Evolutionary conservation across 2,797 vertebrate species (phyloP).

Genomic region (Eulemur albifrons): DNA sequence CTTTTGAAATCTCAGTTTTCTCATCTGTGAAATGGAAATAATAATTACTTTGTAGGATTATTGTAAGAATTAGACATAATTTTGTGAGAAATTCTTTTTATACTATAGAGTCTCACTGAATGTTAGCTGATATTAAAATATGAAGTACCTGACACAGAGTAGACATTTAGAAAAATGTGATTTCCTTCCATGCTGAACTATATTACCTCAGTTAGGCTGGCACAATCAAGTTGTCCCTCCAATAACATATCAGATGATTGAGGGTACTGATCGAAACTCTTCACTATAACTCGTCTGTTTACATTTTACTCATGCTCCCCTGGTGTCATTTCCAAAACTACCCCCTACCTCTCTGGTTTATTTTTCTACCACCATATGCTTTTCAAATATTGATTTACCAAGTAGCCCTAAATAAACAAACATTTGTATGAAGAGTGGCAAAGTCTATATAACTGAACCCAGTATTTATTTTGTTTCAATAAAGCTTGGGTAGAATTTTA

Average conservation of each 20-base stretch:
- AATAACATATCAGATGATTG: not conserved
- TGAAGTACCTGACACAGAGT: not conserved
- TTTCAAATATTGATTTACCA: not conserved
- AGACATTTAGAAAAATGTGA: not conserved
- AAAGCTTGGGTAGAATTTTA: not conserved
- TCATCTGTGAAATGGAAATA: not conserved
- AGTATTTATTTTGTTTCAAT: not conserved
- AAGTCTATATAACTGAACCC: not conserved
- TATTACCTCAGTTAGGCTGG: not conserved
- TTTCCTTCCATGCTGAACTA: not conserved
- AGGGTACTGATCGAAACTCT: not conserved
- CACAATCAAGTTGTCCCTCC: not conserved
- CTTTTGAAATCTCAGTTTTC: not conserved
- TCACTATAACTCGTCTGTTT: not conserved
- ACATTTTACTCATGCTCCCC: not conserved
- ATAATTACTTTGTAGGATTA: not conserved
- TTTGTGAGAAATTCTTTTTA: not conserved
- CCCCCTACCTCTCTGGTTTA: not conserved
- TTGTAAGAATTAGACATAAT: not conserved
- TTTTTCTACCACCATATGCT: not conserved
- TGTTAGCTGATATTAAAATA: not conserved
- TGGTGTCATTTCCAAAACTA: not conserved
- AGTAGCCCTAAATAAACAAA: not conserved
- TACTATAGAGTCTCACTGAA: not conserved
- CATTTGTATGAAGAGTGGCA: not conserved